Percentiles rank a stretch among this genome's conserved stretches.
Evolutionary conservation across 2,113 vertebrate species (phyloP).

Genomic region (Rynchops niger): DNA sequence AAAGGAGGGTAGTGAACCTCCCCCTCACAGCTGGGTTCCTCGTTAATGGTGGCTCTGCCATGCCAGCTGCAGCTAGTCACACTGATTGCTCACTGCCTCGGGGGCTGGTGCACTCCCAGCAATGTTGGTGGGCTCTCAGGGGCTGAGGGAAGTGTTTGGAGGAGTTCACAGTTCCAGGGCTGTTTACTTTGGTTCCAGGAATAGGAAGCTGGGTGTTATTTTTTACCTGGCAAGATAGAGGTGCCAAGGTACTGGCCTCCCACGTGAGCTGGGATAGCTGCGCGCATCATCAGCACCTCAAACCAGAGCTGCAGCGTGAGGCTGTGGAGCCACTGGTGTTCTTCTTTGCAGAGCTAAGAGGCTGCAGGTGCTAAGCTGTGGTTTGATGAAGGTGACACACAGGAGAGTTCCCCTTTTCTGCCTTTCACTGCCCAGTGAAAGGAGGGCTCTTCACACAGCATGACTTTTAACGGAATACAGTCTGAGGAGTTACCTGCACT

Average conservation of each 20-base stretch:
- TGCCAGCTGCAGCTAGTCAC: neutral
- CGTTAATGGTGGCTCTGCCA: rapidly evolving
- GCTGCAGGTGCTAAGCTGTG: neutral
- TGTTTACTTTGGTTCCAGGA: neutral
- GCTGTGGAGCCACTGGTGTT: neutral
- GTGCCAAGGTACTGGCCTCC: neutral
- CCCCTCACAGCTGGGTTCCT: neutral
- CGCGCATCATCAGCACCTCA: neutral
- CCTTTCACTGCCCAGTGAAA: neutral
- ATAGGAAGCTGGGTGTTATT: neutral
- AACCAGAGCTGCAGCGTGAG: neutral
- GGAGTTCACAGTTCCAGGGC: neutral
- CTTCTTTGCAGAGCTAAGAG: neutral
- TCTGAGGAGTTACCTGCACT: neutral
- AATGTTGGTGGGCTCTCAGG: neutral
- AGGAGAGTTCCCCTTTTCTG: neutral
- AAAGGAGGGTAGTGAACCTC: neutral
- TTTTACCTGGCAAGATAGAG: neutral
- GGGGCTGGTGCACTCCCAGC: neutral
- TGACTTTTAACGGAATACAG: neutral
- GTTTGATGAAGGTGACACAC: neutral
- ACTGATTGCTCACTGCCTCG: rapidly evolving
- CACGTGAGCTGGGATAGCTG: neutral
- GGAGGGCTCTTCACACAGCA: rapidly evolving
- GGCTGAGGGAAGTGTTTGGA: neutral